Percentiles rank a stretch among this genome's conserved stretches.
These are phyloP conservation scores for Percina caprodes DNA, from an alignment of 2,113 vertebrate genomes.

Conservation along the genomic window DNA sequence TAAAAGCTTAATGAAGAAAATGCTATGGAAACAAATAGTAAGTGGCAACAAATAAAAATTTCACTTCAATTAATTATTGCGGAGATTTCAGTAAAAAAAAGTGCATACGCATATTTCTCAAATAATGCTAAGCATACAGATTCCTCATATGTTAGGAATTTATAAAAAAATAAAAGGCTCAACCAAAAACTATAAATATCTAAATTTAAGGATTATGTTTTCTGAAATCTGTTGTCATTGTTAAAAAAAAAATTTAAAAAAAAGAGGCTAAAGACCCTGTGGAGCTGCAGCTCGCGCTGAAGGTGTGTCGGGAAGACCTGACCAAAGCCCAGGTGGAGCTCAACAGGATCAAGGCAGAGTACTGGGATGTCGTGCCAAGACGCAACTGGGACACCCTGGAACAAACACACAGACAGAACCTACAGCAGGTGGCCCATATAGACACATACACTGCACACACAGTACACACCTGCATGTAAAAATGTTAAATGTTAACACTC, in stretches of 20 bases:
- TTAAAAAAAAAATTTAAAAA: conserved; percentile 59
- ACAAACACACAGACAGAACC: conserved; percentile 76
- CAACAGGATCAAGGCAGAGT: conserved; percentile 84
- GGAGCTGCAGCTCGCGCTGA: conserved; percentile 84
- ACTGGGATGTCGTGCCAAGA: conserved; percentile 87
- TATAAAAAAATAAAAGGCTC: background rate
- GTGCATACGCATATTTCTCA: background rate
- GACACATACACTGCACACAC: background rate
- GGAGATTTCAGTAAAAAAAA: no score
- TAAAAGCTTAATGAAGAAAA: background rate
- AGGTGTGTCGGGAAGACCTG: conserved; percentile 85
- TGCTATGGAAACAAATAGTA: background rate
- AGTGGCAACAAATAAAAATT: background rate
- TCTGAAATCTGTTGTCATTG: background rate
- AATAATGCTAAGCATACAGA: background rate
- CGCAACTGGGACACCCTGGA: conserved; percentile 86
- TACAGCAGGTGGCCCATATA: conserved; percentile 80
- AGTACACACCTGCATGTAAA: background rate
- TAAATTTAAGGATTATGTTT: background rate
- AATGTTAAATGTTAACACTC: background rate
- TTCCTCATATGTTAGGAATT: background rate
- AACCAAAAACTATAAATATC: background rate
- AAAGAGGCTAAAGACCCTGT: conserved; percentile 78
- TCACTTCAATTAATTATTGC: background rate
- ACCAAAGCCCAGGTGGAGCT: conserved; percentile 85